These are phyloP conservation scores for Aphaenogaster rudis DNA, from an alignment of 1,140 invertebrate species.

Conservation along the genomic window DNA sequence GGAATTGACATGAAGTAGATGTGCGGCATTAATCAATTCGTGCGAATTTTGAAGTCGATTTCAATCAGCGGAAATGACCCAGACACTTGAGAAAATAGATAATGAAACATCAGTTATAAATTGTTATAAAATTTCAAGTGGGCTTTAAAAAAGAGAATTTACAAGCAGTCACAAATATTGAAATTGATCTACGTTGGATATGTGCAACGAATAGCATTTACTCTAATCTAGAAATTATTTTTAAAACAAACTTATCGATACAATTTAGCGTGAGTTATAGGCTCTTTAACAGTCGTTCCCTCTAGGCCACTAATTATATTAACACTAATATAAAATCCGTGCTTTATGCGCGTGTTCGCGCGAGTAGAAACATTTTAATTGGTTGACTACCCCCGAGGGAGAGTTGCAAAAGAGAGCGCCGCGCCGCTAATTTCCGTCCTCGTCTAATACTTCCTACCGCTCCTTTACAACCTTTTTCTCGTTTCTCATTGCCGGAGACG, in stretches of 20 bases:
- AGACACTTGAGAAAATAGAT: not conserved
- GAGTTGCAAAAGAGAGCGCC: constrained; percentile 48
- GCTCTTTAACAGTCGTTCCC: constrained; percentile 2
- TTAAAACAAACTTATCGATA: not conserved
- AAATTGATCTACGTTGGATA: not conserved
- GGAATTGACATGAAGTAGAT: not conserved
- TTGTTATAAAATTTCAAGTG: not conserved
- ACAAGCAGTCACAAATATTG: not conserved
- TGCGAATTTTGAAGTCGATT: not conserved
- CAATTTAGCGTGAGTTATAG: not conserved
- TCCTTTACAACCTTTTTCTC: constrained; percentile 22
- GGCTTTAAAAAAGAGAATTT: not conserved
- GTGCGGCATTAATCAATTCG: not conserved
- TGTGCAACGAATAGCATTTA: not conserved
- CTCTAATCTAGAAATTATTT: not conserved
- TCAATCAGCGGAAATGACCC: not conserved
- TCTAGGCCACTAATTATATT: constrained; percentile 53
- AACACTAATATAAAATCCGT: constrained; percentile 42
- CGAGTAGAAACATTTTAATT: constrained; percentile 65
- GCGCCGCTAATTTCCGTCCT: constrained; percentile 73
- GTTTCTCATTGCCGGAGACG: not conserved
- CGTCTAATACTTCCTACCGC: constrained; percentile 63
- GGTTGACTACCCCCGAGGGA: constrained; percentile 29
- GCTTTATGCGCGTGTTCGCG: constrained; percentile 36
- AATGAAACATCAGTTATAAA: not conserved